Evolutionary conservation across 2,113 vertebrate genomes (phyloP).

Genomic region (Trogon melanurus): DNA sequence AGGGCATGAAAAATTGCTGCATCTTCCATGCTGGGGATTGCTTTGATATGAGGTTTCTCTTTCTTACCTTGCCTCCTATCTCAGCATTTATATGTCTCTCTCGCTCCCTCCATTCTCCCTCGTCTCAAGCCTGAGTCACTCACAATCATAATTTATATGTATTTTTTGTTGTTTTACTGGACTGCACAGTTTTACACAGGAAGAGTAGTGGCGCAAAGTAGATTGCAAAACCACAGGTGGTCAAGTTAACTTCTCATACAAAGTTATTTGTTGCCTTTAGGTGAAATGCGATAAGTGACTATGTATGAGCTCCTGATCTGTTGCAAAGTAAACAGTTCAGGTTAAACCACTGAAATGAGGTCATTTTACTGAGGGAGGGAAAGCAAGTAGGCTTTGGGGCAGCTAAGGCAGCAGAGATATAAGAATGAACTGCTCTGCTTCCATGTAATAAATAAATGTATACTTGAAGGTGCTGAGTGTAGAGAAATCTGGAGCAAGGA

Average conservation of each 20-base stretch:
- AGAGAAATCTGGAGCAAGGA: background rate
- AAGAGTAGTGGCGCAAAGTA: background rate
- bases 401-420: background rate
- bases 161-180: background rate
- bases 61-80: background rate
- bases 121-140: background rate
- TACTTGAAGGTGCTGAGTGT: background rate
- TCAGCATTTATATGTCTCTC: background rate
- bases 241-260: background rate
- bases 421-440: background rate
- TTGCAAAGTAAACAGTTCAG: background rate
- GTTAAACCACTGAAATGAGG: background rate
- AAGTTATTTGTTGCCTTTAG: background rate
- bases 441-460: background rate
- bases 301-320: background rate
- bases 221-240: background rate
- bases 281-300: background rate
- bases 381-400: background rate
- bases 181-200: background rate
- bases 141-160: background rate
- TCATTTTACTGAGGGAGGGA: background rate
- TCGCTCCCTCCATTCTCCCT: background rate
- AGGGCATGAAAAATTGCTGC: background rate
- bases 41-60: background rate
- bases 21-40: background rate